Evolutionary conservation across 92 coral and sea anemone genomes (phyloP).

Genomic region (Zoanthus sansibaricus): DNA sequence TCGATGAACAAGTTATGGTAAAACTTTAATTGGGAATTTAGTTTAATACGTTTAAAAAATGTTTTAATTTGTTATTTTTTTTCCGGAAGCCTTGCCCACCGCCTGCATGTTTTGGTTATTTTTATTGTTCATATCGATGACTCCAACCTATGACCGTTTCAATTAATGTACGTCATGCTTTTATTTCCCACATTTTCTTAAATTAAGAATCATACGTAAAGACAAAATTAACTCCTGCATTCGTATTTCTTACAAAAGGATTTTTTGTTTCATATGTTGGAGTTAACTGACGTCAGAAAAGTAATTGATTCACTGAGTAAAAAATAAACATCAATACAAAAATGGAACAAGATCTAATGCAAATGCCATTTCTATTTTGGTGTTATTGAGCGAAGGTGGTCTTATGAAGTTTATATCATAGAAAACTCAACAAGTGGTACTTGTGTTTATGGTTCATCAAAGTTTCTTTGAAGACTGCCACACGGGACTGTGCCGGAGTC

Average conservation of each 20-base stretch:
- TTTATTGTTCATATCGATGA: not conserved
- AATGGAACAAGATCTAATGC: not conserved
- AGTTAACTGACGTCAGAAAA: not conserved
- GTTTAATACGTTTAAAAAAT: no score
- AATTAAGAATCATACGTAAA: not conserved
- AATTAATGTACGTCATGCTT: not conserved
- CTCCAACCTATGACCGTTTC: not conserved
- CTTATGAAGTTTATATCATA: slow-evolving; percentile 1
- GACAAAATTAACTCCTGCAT: not conserved
- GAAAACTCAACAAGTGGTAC: not conserved
- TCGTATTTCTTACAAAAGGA: not conserved
- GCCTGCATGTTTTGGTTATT: no score
- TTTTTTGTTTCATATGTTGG: not conserved
- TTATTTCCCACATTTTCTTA: not conserved
- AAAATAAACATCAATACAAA: not conserved
- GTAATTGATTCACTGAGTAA: not conserved
- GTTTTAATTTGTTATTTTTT: no score
- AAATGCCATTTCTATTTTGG: not conserved
- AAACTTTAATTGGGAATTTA: no score
- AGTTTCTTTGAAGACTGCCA: not conserved
- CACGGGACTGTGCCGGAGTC: not conserved
- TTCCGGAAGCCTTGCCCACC: no score
- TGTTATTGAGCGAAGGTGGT: slow-evolving; percentile 24
- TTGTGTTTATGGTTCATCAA: not conserved
- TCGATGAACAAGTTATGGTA: no score